phyloP scores from a whole-genome alignment of 1,140 invertebrate genomes.

The Pseudomyrmex dendroicus region DNA sequence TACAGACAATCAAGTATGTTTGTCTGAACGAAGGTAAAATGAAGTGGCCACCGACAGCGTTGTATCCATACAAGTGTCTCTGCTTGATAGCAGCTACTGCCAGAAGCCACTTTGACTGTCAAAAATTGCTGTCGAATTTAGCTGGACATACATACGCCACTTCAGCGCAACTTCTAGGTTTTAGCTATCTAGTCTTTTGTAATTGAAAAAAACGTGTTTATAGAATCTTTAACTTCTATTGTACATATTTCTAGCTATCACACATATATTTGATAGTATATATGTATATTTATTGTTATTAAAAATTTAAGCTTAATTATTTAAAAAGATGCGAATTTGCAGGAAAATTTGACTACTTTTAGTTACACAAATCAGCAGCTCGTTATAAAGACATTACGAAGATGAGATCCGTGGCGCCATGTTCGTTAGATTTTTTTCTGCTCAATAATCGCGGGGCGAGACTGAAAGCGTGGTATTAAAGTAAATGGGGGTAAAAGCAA shows the following conservation, averaged over 20 bases:
- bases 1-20: conserved; percentile 44
- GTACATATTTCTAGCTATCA: no score
- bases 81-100: conserved; percentile 41
- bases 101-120: conserved; percentile 30
- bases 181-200: no score
- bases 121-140: conserved; percentile 13
- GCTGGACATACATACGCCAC: background rate
- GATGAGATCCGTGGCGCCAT: background rate
- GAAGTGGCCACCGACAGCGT: conserved; percentile 45
- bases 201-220: no score
- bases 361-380: conserved; percentile 28
- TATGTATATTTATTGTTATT: no score
- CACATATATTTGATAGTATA: no score
- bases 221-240: no score
- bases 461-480: conserved; percentile 18
- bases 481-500: conserved; percentile 69
- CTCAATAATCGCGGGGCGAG: background rate
- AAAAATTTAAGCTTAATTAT: no score
- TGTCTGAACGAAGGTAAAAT: conserved; percentile 50
- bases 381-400: conserved; percentile 39
- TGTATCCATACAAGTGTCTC: conserved; percentile 58
- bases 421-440: conserved; percentile 37
- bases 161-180: no score
- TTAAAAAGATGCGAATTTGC: background rate
- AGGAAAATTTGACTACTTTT: conserved; percentile 1